These are phyloP conservation scores for Oxyteleia sp. DNA, from an alignment of 2,888 invertebrate species.

Conservation along the genomic window DNA sequence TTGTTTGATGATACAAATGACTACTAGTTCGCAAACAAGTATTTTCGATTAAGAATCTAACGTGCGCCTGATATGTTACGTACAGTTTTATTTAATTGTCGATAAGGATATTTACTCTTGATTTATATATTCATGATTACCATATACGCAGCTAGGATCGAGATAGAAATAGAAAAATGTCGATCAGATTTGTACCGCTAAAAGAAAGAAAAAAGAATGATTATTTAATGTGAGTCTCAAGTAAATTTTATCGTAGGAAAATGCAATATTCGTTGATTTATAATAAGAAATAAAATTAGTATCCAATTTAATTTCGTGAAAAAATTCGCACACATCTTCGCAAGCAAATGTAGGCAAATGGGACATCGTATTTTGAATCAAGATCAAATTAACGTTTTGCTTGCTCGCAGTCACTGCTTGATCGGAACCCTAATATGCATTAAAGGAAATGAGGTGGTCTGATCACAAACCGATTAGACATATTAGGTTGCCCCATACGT, in stretches of 20 bases:
- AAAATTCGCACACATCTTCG: too few species aligned
- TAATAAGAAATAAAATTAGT: slow-evolving; percentile 22
- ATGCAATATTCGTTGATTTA: slow-evolving; percentile 2
- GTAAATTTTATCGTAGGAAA: background rate
- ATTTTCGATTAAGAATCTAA: background rate
- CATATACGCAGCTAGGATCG: background rate
- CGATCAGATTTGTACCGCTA: background rate
- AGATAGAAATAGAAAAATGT: background rate
- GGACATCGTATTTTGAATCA: too few species aligned
- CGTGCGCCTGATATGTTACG: too few species aligned
- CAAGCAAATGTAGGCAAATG: too few species aligned
- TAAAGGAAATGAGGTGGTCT: slow-evolving; percentile 33
- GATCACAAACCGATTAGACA: slow-evolving; percentile 25
- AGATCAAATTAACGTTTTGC: too few species aligned
- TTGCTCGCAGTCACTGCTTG: too few species aligned
- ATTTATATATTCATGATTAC: background rate
- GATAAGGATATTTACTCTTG: background rate
- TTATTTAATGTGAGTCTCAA: background rate
- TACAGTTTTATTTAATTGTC: too few species aligned
- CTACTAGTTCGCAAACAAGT: too few species aligned
- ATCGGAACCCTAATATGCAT: slow-evolving; percentile 46
- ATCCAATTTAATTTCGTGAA: slow-evolving; percentile 24
- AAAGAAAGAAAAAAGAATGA: background rate
- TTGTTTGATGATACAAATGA: background rate
- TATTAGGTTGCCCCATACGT: background rate